phyloP scores from a whole-genome alignment of 2,113 vertebrate genomes.

The Garra rufa region DNA sequence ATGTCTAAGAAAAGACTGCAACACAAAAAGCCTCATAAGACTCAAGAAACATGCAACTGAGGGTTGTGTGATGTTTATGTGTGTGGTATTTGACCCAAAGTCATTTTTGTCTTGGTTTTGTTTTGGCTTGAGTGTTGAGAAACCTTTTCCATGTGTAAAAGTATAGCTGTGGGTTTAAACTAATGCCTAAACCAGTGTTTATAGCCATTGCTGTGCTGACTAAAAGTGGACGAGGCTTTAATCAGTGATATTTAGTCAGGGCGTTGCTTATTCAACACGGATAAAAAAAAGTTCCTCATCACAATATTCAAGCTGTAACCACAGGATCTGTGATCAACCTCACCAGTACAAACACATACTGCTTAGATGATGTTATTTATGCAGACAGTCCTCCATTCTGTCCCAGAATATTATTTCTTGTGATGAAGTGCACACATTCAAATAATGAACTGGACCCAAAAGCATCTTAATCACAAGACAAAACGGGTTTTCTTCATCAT shows the following conservation, averaged over 20 bases:
- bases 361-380: neutral
- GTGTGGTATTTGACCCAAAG: neutral
- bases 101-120: neutral
- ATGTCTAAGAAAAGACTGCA: neutral
- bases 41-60: slow-evolving; percentile 4
- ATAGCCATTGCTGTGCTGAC: neutral
- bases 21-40: neutral
- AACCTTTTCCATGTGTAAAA: slow-evolving; percentile 17
- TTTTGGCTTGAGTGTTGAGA: neutral
- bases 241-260: neutral
- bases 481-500: neutral
- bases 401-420: slow-evolving; percentile 7
- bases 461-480: slow-evolving; percentile 5
- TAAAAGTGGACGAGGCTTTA: neutral
- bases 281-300: neutral
- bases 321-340: neutral
- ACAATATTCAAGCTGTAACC: neutral
- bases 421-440: neutral
- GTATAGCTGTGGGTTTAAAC: neutral
- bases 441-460: neutral
- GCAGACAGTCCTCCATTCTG: neutral
- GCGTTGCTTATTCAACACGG: neutral
- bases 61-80: neutral
- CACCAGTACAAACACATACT: neutral
- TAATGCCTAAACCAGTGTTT: neutral